phyloP scores from a whole-genome alignment of 2,113 vertebrate genomes.

The Dasypus novemcinctus region DNA sequence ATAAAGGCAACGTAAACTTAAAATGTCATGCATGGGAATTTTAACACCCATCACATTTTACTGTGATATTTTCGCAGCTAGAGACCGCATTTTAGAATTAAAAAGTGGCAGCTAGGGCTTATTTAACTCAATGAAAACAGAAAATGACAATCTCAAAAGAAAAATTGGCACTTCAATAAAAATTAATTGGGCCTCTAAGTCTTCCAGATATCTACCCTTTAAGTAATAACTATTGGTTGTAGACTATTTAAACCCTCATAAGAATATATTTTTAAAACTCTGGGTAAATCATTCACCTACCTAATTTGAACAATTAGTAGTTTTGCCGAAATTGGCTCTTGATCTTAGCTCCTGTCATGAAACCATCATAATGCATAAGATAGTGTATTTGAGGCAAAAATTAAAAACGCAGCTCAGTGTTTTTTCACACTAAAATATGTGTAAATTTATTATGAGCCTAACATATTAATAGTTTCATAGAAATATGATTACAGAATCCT shows the following conservation, averaged over 20 bases:
- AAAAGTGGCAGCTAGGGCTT: background rate
- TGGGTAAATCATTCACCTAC: background rate
- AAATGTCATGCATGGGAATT: background rate
- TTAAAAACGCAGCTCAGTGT: background rate
- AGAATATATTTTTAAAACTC: constrained; percentile 33
- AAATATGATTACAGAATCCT: constrained; percentile 28
- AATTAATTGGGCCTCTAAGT: background rate
- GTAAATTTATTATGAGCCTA: background rate
- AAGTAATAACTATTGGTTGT: background rate
- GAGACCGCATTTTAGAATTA: background rate
- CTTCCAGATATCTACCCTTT: background rate
- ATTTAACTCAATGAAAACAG: background rate
- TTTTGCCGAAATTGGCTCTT: constrained; percentile 22
- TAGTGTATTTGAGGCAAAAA: background rate
- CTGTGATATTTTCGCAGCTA: background rate
- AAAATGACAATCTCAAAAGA: background rate
- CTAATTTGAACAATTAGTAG: constrained; percentile 17
- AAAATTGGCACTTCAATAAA: background rate
- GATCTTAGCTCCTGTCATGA: background rate
- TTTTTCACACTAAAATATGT: background rate
- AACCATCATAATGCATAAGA: background rate
- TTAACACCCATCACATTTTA: background rate
- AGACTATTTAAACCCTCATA: background rate
- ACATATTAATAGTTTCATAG: background rate
- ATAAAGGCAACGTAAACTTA: background rate